These are phyloP conservation scores for Mesocricetus auratus DNA, from an alignment of 2,113 vertebrate species.

Conservation along the genomic window DNA sequence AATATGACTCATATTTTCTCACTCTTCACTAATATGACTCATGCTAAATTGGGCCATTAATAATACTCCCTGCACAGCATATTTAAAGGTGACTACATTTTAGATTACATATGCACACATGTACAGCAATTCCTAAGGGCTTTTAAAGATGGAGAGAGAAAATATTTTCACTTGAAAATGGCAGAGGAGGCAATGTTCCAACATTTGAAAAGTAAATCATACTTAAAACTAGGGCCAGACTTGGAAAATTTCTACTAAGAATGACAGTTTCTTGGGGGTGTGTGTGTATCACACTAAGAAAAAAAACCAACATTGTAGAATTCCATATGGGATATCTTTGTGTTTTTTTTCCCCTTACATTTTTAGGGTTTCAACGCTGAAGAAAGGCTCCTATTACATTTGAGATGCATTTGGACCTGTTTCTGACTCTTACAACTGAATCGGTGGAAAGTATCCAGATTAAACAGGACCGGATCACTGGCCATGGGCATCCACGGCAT, in stretches of 20 bases:
- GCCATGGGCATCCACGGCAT: not conserved
- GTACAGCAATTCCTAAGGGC: conserved; percentile 47
- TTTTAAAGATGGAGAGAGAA: conserved; percentile 76
- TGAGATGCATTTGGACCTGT: conserved; percentile 53
- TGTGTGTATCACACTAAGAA: not conserved
- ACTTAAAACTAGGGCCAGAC: conserved; percentile 65
- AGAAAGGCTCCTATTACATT: conserved; percentile 43
- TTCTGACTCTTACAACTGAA: conserved; percentile 27
- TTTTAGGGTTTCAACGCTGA: conserved; percentile 43
- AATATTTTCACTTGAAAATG: conserved; percentile 77
- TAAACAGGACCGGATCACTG: conserved; percentile 11
- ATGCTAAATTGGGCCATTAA: conserved; percentile 49
- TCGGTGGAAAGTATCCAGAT: conserved; percentile 38
- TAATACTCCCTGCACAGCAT: conserved; percentile 57
- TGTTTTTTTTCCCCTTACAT: conserved; percentile 60
- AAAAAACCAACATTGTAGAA: not conserved
- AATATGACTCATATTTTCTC: not conserved
- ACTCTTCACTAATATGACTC: conserved; percentile 43
- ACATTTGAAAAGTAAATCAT: conserved; percentile 73
- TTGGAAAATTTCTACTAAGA: conserved; percentile 64
- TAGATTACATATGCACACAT: conserved; percentile 50
- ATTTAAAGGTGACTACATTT: conserved; percentile 66
- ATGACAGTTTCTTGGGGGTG: conserved; percentile 29
- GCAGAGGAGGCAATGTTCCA: conserved; percentile 67
- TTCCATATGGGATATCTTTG: conserved; percentile 47